These are phyloP conservation scores for Xestobium rufovillosum DNA, from an alignment of 2,888 invertebrate genomes.

Conservation along the genomic window DNA sequence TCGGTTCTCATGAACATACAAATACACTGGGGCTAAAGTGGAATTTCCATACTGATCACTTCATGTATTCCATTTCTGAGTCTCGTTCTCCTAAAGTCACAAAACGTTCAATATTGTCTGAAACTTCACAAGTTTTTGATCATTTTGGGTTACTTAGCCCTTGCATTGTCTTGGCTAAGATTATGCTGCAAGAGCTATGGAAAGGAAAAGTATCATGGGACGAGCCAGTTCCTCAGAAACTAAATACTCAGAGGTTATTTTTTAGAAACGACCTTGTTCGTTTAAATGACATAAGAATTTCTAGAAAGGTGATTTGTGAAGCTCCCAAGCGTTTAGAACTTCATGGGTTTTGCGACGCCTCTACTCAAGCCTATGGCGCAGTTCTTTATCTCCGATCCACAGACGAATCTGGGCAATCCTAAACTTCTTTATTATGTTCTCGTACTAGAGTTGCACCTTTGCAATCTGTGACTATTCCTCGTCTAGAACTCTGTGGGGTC, in stretches of 20 bases:
- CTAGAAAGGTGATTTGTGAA: not conserved
- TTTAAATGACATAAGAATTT: constrained; percentile 5
- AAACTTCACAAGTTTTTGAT: too few relatives aligned
- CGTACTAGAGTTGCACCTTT: constrained; percentile 8
- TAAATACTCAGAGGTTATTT: not conserved
- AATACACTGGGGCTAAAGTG: too few relatives aligned
- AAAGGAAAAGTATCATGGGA: too few relatives aligned
- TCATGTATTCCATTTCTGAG: too few relatives aligned
- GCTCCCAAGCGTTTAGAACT: not conserved
- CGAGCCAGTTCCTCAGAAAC: constrained; percentile 5
- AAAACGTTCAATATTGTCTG: too few relatives aligned
- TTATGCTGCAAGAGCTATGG: too few relatives aligned
- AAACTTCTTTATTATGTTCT: not conserved
- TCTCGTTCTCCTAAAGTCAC: too few relatives aligned
- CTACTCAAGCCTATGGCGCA: not conserved
- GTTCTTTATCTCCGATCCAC: constrained; percentile 1
- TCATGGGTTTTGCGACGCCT: too few relatives aligned
- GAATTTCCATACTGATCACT: too few relatives aligned
- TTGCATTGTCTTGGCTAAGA: too few relatives aligned
- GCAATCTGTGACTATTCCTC: constrained; percentile 5
- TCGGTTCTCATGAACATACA: too few relatives aligned
- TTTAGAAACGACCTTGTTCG: not conserved
- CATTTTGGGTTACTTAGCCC: too few relatives aligned
- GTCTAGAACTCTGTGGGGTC: constrained; percentile 7
- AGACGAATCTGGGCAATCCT: not conserved